A percentile compares a stretch with the other conserved stretches of the same genome.
Evolutionary conservation across 2,113 vertebrate species (phyloP).

Genomic region (Elephantulus edwardii): DNA sequence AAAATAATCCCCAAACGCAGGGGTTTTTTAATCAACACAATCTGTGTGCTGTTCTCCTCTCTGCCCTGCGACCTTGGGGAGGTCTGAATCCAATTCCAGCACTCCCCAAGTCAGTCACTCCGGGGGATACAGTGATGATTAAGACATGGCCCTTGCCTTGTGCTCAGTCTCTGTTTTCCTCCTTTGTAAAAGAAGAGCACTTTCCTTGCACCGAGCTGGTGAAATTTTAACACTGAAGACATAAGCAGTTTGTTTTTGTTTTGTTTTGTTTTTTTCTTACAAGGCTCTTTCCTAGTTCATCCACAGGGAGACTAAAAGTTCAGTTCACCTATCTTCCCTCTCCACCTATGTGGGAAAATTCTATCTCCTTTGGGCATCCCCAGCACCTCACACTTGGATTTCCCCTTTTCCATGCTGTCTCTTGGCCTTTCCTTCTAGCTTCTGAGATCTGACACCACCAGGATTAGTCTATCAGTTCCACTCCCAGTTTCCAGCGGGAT

Average conservation of each 20-base stretch:
- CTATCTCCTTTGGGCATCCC: fast-evolving
- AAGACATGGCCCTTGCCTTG: neutral
- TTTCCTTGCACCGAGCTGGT: neutral
- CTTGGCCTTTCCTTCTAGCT: neutral
- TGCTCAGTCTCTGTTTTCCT: neutral
- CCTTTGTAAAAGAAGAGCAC: constrained; percentile 18
- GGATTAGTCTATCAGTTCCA: neutral
- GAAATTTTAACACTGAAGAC: constrained; percentile 18
- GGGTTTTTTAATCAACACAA: constrained; percentile 28
- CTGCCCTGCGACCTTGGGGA: constrained; percentile 4
- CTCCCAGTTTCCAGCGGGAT: neutral
- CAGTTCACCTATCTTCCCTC: neutral
- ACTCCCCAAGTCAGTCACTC: neutral
- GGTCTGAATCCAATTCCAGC: constrained; percentile 30
- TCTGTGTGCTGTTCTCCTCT: constrained; percentile 32
- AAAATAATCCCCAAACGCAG: constrained; percentile 31
- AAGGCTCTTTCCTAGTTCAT: neutral
- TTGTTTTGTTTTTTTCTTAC: neutral
- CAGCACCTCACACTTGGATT: neutral
- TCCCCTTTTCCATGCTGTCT: neutral
- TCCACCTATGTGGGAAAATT: neutral
- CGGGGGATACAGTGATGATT: neutral
- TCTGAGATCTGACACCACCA: fast-evolving
- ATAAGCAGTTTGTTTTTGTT: neutral
- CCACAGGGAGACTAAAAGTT: neutral